Base-by-base conservation (phyloP, 2,888 invertebrate species). In the Melinopterus prodromus region DNA sequence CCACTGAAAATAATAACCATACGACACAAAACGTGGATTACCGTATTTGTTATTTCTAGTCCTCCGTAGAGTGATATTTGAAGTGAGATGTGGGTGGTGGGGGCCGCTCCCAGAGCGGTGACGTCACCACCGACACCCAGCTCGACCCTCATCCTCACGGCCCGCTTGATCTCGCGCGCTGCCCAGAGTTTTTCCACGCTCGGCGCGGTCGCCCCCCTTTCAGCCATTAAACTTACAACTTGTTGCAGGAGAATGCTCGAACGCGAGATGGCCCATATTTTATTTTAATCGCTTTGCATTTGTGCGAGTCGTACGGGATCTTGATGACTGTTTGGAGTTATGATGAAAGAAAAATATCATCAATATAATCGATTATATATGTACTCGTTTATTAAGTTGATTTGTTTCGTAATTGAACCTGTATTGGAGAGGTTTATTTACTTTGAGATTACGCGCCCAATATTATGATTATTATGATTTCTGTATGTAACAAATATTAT, bases 81-180 rank as follows among this genome's bases (percentile, higher is more conserved):
- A 53, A 53, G 53, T 53, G 53, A 74, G 35, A 74, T 74, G 74
- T 35, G 37, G 74, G 37, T 74, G 74, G 79, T 77, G 74, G 79
- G 79, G 75, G 71, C 81, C 81, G 79, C 79, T 81, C 79, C 81
- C 74, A 79, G 70, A 36, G 14, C 70, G 37, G 36, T 81, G 79
- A 81, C 81, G 81, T 79, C 79, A 81, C 79, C 77, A 79, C 78
- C 36, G 79, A 81, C 78, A 81, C 81, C 81, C 81, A 81, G 76
- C 81, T 79, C 81, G 81, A 81, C 81, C 81, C 81, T 79, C 81
- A 80, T 81, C 15, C 26, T 36, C 35, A 15, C 15, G n/a, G 71
- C 15, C 35, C 35, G 74, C 37, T 35, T 74, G 35, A 36, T 15
- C 15, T 16, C 71, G 15, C 71, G 16, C 26, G 15, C 26, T 14